Evolutionary conservation across 2,797 vertebrate species (phyloP).

Genomic region (Mus spretus): DNA sequence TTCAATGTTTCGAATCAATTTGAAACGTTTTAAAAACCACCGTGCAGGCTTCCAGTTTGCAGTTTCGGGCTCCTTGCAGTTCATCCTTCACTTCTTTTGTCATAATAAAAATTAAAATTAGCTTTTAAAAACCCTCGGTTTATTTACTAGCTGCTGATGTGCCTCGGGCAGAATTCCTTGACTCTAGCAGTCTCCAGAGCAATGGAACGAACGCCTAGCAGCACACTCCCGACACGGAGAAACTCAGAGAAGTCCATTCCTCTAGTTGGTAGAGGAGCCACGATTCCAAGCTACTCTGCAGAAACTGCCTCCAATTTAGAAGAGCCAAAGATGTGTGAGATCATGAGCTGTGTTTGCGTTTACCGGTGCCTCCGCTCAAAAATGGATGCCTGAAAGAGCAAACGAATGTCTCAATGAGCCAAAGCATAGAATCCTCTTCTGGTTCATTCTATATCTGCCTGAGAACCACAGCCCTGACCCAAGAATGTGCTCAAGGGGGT

Average conservation of each 20-base stretch:
- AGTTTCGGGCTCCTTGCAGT: not conserved
- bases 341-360: not conserved
- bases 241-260: not conserved
- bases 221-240: not conserved
- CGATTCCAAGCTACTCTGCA: not conserved
- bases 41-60: not conserved
- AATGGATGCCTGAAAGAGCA: not conserved
- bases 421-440: not conserved
- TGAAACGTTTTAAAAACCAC: conserved; percentile 32
- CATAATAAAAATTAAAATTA: conserved; percentile 45
- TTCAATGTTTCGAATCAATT: conserved; percentile 60
- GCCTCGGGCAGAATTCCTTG: conserved; percentile 13
- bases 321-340: not conserved
- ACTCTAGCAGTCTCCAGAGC: not conserved
- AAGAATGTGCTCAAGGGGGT: conserved; percentile 28
- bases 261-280: not conserved
- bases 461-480: not conserved
- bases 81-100: conserved; percentile 32
- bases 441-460: conserved; percentile 18
- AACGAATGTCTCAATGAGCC: not conserved
- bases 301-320: not conserved
- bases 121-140: not conserved
- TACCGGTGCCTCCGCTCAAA: not conserved
- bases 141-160: conserved; percentile 29
- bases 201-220: not conserved